Conservation (phyloP, 1,140 invertebrate genomes). For the Pseudomyrmex gracilis region DNA sequence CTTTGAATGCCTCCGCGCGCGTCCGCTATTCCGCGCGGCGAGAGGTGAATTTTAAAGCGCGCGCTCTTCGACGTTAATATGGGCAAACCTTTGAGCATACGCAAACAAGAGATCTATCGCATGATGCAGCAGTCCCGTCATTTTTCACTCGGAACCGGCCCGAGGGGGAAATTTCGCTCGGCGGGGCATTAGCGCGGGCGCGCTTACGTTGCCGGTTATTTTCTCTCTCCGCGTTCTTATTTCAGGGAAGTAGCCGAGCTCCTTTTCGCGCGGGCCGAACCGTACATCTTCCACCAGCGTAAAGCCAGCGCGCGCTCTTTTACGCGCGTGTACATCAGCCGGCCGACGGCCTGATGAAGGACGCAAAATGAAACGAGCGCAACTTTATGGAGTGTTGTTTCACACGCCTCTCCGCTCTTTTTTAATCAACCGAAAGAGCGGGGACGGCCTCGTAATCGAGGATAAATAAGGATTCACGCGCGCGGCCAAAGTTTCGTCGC, state of each 20-base stretch:
- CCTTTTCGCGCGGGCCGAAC: slow-evolving; percentile 8
- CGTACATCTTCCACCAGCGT: slow-evolving; percentile 44
- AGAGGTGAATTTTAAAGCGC: slow-evolving; percentile 52
- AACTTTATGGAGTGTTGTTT: slow-evolving; percentile 56
- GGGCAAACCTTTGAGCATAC: slow-evolving; percentile 53
- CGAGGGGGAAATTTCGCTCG: slow-evolving; percentile 52
- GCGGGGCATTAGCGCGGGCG: slow-evolving; percentile 26
- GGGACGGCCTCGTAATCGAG: slow-evolving; percentile 52
- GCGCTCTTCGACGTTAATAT: slow-evolving; percentile 40
- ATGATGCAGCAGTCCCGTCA: slow-evolving; percentile 50
- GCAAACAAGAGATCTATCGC: slow-evolving; percentile 52
- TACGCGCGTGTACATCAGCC: slow-evolving; percentile 53
- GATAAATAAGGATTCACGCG: slow-evolving; percentile 57
- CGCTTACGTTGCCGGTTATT: slow-evolving; percentile 43
- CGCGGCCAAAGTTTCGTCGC: neutral
- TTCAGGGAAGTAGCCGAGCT: slow-evolving; percentile 31
- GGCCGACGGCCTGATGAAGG: slow-evolving; percentile 55
- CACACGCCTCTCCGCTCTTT: slow-evolving; percentile 48
- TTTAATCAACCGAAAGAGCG: slow-evolving; percentile 59
- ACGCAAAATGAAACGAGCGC: slow-evolving; percentile 56
- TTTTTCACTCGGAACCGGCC: slow-evolving; percentile 37
- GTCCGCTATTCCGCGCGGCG: neutral
- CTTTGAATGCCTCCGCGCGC: slow-evolving; percentile 40
- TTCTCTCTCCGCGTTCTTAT: slow-evolving; percentile 50
- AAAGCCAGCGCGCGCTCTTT: slow-evolving; percentile 32